These are phyloP conservation scores for Torymus aiolomorphi DNA, from an alignment of 2,888 invertebrate genomes.

Conservation along the genomic window DNA sequence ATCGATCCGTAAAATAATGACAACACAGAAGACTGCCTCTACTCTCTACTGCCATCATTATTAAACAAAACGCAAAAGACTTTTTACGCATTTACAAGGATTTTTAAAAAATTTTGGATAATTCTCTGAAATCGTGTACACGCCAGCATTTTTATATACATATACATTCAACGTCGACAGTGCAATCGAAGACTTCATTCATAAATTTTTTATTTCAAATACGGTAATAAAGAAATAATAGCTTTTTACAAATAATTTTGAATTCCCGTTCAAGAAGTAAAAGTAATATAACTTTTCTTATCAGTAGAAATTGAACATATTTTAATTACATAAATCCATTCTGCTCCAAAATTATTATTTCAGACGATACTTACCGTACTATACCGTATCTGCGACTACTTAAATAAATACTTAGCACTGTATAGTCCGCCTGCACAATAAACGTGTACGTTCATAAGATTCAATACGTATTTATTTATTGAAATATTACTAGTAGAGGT, in stretches of 20 bases:
- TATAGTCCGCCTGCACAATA: constrained; percentile 22
- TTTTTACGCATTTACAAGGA: constrained; percentile 10
- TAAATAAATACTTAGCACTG: constrained; percentile 13
- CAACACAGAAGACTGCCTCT: constrained; percentile 45
- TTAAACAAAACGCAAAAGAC: too few species aligned
- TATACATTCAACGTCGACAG: constrained; percentile 15
- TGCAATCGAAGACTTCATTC: constrained; percentile 4
- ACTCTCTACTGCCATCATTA: constrained; percentile 31
- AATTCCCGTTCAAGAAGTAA: too few species aligned
- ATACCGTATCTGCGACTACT: background rate
- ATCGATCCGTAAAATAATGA: constrained; percentile 27
- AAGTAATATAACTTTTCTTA: too few species aligned
- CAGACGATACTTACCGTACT: too few species aligned
- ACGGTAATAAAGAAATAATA: background rate
- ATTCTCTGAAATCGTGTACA: background rate
- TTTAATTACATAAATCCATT: too few species aligned
- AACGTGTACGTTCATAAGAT: constrained; percentile 24
- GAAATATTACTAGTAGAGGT: constrained; percentile 24
- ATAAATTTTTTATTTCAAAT: background rate
- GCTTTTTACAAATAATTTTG: background rate
- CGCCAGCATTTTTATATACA: constrained; percentile 34
- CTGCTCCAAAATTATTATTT: too few species aligned
- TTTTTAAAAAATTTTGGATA: constrained; percentile 32
- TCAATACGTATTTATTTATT: constrained; percentile 32
- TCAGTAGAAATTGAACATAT: too few species aligned